phyloP scores from a whole-genome alignment of 2,888 invertebrate species.

The Smittia sp. region DNA sequence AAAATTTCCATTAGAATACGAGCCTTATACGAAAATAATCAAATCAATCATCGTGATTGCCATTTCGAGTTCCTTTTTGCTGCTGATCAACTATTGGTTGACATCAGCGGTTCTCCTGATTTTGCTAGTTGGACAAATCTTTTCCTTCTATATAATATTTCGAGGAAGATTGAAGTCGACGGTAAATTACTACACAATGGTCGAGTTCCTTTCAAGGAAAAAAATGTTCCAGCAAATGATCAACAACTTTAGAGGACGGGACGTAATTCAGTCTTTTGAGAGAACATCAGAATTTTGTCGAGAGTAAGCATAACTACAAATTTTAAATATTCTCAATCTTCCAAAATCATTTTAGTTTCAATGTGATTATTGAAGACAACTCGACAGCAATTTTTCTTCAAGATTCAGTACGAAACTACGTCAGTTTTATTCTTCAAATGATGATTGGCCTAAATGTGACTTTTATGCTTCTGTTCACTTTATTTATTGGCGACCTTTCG shows the following conservation, averaged over 20 bases:
- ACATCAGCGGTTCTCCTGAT: conserved; percentile 31
- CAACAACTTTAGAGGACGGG: conserved; percentile 41
- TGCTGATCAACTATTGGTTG: conserved; percentile 18
- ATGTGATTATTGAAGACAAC: conserved; percentile 39
- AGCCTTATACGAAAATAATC: conserved; percentile 32
- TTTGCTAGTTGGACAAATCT: conserved; percentile 8
- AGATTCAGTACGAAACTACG: conserved; percentile 41
- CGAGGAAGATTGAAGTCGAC: conserved; percentile 26
- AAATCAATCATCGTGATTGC: background rate
- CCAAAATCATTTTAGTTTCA: conserved; percentile 17
- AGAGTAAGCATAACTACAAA: conserved; percentile 31
- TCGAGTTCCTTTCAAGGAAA: conserved; percentile 40
- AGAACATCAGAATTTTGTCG: conserved; percentile 37
- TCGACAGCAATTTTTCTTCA: conserved; percentile 42
- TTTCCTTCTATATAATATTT: conserved; percentile 28
- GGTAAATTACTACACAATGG: conserved; percentile 29
- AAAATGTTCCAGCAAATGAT: conserved; percentile 27
- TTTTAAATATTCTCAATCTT: background rate
- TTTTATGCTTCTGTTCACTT: conserved; percentile 9
- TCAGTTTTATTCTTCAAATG: conserved; percentile 38
- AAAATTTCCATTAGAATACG: conserved; percentile 10
- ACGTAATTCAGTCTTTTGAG: conserved; percentile 42
- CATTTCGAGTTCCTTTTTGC: background rate
- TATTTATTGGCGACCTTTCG: conserved; percentile 29
- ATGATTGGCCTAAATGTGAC: conserved; percentile 27